Base-by-base conservation (phyloP, 2,888 invertebrate species). In the Blastobasis lacticolella region DNA sequence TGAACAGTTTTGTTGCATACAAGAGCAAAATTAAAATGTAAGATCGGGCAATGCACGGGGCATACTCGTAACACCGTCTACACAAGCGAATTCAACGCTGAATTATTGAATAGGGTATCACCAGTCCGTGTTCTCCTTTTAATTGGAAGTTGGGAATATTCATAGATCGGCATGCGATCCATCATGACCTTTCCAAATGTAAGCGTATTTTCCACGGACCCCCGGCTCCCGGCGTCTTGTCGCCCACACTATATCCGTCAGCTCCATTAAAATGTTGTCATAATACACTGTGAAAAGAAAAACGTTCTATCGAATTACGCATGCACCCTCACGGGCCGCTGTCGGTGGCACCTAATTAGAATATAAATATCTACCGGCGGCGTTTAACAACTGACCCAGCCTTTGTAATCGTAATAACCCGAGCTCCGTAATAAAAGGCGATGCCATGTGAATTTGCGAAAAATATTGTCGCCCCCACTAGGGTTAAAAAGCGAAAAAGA, bases 271-370 rank as follows among this genome's bases (percentile, higher is more conserved):
- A 70, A 73, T 73, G 74, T 80, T 75, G 73, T 76, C 74, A 77
- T 78, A 79, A 77, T 74, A 75, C 75, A 71, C 68, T 66, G 69
- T 69, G 63, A 60, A 64, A 68, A 69, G 69, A 75, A 74, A 66
- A 73, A 73, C 60, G 64, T 71, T 74, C 68, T 73, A 75, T 73
- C 58, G 61, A 75, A 81, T 84, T 81, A 85, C 73, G 72, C 75
- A 83, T 85, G 81, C 81, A 85, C 82, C 82, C 81, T 74, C 69
- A 66, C 67, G 64, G 66, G 65, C 58, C 65, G 67, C 72, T 74
- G 78, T 71, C 65, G 78, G 74, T 73, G 77, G 76, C 81, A 82
- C 73, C 73, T 81, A 81, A 82, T 85, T 82, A 82, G 71, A 84
- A 85, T 86, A 80, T 80, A 78, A 82, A 82, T 81, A 78, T 76